Base-by-base conservation (phyloP, 2,888 invertebrate genomes). In the Cotesia congregata region DNA sequence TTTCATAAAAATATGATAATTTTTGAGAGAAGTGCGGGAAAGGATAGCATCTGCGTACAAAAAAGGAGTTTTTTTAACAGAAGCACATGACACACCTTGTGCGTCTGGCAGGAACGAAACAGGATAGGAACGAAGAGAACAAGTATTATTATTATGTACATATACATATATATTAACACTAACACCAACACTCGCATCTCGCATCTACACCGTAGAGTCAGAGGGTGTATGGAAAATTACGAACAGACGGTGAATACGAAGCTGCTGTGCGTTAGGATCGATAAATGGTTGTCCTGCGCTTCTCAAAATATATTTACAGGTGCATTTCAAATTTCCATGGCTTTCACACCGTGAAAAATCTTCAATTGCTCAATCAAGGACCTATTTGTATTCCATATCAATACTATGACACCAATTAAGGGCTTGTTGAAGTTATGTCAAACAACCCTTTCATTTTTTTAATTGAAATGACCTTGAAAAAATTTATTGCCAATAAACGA, bases 141-240 rank as follows among this genome's bases (percentile, higher is more conserved):
- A 50, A 50, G 12, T 50, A 50, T 12, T 50, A 50, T 50, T 12
- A 30, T 7, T 59, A 30, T 40, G 17, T 30, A 60, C 59, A 20
- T 50, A 12, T 50, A 12, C 12, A 2, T 50, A 50, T 50, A 50
- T 4, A 50, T 12, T 50, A 50, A 12, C 12, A 50, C 9, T 50
- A 50, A 69, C 30, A 30, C 2, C 12, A 64, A 65, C n/a, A 69
- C n/a, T 30, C 30, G 30, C 30, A 30, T 30, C 30, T 30, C 3
- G 30, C 30, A 30, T 30, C 30, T 30, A 30, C 30, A 30, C 30
- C 30, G 30, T 30, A 2, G 30, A 30, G 30, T 30, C 30, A 50
- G 50, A 20, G 72, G 65, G 65, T 59, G 72, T 30, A 73, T 73
- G 67, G 65, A 65, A 73, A 73, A 73, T 65, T 65, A 73, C 50